These are phyloP conservation scores for Pipa parva DNA, from an alignment of 2,113 vertebrate species.

Conservation along the genomic window DNA sequence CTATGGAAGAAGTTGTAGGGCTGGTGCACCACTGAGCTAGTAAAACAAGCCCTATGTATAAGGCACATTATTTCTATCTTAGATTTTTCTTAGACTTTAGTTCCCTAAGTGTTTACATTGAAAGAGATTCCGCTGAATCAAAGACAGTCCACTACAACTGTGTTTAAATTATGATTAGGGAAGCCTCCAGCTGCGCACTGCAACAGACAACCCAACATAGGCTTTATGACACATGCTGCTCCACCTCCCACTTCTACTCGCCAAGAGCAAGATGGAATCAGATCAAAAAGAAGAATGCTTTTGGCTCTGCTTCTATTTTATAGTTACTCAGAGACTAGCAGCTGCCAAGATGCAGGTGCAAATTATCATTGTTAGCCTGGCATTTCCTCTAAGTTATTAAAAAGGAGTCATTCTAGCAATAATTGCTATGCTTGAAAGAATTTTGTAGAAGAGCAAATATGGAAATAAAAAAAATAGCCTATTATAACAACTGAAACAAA, in stretches of 20 bases:
- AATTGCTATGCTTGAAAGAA: no score
- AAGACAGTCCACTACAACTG: background rate
- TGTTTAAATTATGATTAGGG: background rate
- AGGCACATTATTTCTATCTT: no score
- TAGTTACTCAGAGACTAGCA: slow-evolving; percentile 13
- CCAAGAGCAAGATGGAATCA: slow-evolving; percentile 30
- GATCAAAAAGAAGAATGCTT: slow-evolving; percentile 25
- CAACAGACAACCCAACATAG: background rate
- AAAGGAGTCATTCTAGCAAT: background rate
- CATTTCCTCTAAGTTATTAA: background rate
- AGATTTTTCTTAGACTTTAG: no score
- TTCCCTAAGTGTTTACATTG: no score
- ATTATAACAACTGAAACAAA: no score
- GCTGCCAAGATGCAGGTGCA: slow-evolving; percentile 28
- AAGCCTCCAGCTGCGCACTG: background rate
- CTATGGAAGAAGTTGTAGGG: no score
- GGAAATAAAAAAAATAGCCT: no score
- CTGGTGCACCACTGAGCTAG: no score
- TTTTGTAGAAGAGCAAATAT: no score
- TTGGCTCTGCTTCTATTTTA: slow-evolving; percentile 19
- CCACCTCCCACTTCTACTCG: slow-evolving; percentile 2
- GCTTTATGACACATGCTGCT: background rate
- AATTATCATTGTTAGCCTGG: background rate
- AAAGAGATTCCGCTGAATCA: background rate
- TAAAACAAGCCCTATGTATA: no score